phyloP scores from a whole-genome alignment of 2,888 invertebrate genomes.

The Cheilosia urbana region DNA sequence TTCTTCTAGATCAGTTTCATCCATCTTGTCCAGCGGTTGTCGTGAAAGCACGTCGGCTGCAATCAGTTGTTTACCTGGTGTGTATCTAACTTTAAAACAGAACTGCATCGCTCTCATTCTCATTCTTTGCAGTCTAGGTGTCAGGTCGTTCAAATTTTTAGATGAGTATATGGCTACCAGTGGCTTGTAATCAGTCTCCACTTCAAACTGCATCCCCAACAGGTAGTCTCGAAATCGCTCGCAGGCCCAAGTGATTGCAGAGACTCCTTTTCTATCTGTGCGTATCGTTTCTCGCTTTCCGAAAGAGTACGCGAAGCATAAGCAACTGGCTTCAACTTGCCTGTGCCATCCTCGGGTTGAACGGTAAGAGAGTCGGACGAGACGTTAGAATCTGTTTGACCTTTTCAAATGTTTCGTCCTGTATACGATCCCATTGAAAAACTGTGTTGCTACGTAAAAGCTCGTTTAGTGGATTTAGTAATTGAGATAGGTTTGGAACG shows the following conservation, averaged over 20 bases:
- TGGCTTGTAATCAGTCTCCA: slow-evolving; percentile 70
- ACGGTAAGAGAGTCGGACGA: slow-evolving; percentile 18
- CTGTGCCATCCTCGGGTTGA: slow-evolving; percentile 21
- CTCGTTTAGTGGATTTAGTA: slow-evolving; percentile 18
- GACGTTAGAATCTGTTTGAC: slow-evolving; percentile 25
- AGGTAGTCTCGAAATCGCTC: slow-evolving; percentile 80
- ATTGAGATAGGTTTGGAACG: slow-evolving; percentile 32
- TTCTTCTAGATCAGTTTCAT: slow-evolving; percentile 32
- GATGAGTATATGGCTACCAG: slow-evolving; percentile 26
- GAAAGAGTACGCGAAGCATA: slow-evolving; percentile 81
- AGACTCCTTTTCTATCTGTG: slow-evolving; percentile 71
- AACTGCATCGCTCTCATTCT: slow-evolving; percentile 36
- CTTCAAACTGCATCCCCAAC: slow-evolving; percentile 80
- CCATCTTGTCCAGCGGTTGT: slow-evolving; percentile 24
- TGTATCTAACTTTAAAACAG: slow-evolving; percentile 27
- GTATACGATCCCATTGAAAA: slow-evolving; percentile 31
- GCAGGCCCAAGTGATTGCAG: slow-evolving; percentile 35
- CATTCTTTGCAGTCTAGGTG: slow-evolving; percentile 19
- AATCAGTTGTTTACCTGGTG: slow-evolving; percentile 31
- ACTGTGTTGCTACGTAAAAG: slow-evolving; percentile 20
- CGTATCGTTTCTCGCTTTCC: slow-evolving; percentile 79
- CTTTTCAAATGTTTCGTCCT: slow-evolving; percentile 22
- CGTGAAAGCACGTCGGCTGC: slow-evolving; percentile 33
- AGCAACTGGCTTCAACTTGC: slow-evolving; percentile 77
- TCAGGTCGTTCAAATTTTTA: slow-evolving; percentile 23